Base-by-base conservation (phyloP, 1,140 invertebrate genomes). In the Drosophila neocordata region DNA sequence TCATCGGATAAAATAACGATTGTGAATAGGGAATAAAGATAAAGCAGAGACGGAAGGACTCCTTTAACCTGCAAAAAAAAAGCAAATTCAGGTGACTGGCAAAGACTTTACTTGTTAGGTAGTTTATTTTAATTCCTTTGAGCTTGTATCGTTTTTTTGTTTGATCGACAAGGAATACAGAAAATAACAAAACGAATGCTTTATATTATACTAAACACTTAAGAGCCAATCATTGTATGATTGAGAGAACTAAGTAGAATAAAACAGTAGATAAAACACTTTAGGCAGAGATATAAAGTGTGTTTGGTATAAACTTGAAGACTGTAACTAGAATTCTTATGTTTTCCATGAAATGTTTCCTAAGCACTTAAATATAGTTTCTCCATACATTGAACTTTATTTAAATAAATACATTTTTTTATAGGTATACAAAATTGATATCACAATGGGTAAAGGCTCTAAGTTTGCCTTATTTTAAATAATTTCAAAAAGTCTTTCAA, bases 1-100 rank as follows among this genome's bases (percentile, higher is more conserved):
- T 48, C 41, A 20, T 20, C n/a, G 63, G 65, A 76, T 76, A 76
- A 69, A 65, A 69, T 12, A 20, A 37, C 41, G 41, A 48, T 48
- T 48, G 41, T 48, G 35, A 75, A 69, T 56, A 59, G 18, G 60
- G 44, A 35, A 64, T 73, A 15, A 44, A 44, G 66, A 63, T 64
- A 41, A 41, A 41, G 12, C 18, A 48, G 41, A 18, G 41, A 20
- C 41, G 8, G 15, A 44, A 48, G 15, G 7, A 48, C 41, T 48
- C 8, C 18, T 9, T 1, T 18, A 9, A 8, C 6, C 7, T n/a
- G 12, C 4, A 24, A 13, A 8, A 9, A 18, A 48, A 48, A 44
- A 44, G 18, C 15, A 9, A 48, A 20, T 20, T 48, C 41, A 48
- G 41, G 41, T 48, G 41, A 20, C 41, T 48, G 41, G 41, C 41